Base-by-base conservation (phyloP, 2,888 invertebrate species). In the Erynnis tages region DNA sequence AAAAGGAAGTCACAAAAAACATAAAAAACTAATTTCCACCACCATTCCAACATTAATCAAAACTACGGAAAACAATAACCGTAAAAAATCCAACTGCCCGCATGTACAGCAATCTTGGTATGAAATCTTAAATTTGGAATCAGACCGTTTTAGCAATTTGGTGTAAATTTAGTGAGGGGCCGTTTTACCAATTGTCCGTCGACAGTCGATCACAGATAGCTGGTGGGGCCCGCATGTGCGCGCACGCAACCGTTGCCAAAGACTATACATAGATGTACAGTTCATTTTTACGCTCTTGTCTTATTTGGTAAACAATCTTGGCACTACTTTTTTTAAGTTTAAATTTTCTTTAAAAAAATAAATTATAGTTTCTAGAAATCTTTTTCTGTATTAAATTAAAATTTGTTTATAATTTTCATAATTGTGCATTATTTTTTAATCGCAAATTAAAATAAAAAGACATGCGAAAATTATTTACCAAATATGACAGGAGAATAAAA, bases 81-180 rank as follows among this genome's bases (percentile, higher is more conserved):
- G 53, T 61, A 60, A 69, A 75, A 82, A 80, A 82, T 73, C 76
- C 66, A 65, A 66, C 50, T 35, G 43, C 87, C 87, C 87, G 87
- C 86, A 87, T 87, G n/a, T 77, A 61, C 71, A 61, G 76, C 85
- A 85, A 87, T 86, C 83, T 83, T 79, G 65, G 65, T 69, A 71
- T 67, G 63, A 77, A 82, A 82, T 85, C 84, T 82, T 85, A 61
- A 60, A 57, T 53, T 32, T 47, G 59, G 80, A 81, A 82, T 83
- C 83, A 80, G 69, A 72, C 76, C 70, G 82, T 83, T 86, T 87
- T 83, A 82, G 84, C 83, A 86, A 86, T 86, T 87, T 84, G 84
- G 78, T 72, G 69, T 78, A 71, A 77, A 78, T 82, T 82, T 79
- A 78, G 68, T 77, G 76, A 60, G 72, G 77, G 76, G 77, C 59